Evolutionary conservation across 2,113 vertebrate genomes (phyloP), one percentile per base, ranked within the genome.

Genomic region (Ariopsis seemanni): DNA sequence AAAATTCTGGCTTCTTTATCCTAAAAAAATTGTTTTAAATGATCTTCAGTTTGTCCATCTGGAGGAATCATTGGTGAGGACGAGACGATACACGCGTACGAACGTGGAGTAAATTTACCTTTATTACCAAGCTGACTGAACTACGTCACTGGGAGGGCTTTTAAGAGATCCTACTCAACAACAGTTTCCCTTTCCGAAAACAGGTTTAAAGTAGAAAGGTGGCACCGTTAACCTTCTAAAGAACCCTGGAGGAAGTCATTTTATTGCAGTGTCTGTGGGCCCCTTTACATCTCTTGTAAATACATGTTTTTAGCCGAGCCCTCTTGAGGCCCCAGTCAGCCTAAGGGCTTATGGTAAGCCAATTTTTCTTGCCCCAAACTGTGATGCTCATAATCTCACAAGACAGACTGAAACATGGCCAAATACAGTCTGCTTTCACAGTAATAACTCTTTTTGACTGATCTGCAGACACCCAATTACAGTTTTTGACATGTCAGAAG

Each of bases 211-310:
- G 22, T 55, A 55, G 12, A 12, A 80, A 20, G 27, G 30, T 42
- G 48, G 79, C 34, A 14, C 30, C 0, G 18, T 82, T 42, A 62
- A 82, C 30, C 27, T 34, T 58, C 27, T 20, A 34, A 80, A 34
- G 55, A 58, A 58, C 34, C 55, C 79, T 42, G 11, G 57, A 82
- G 79, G 79, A 82, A 82, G 57, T 48, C 27, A 48, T 82, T 80
- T 82, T 82, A 81, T 30, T 22, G 57, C 57, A 12, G 15, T 18
- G 27, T 81, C 78, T 22, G 17, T 34, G n/a, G 57, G 58, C 10
- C 6, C 58, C 20, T 82, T 82, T 62, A 62, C 30, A 25, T 42
- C n/a, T 42, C 30, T 82, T 62, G 79, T 42, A 48, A 62, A 62
- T 62, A 6, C 10, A 25, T 4, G 25, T 53, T 58, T 81, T 80